Conservation (phyloP, 2,113 vertebrate species). For the Cynoglossus semilaevis region DNA sequence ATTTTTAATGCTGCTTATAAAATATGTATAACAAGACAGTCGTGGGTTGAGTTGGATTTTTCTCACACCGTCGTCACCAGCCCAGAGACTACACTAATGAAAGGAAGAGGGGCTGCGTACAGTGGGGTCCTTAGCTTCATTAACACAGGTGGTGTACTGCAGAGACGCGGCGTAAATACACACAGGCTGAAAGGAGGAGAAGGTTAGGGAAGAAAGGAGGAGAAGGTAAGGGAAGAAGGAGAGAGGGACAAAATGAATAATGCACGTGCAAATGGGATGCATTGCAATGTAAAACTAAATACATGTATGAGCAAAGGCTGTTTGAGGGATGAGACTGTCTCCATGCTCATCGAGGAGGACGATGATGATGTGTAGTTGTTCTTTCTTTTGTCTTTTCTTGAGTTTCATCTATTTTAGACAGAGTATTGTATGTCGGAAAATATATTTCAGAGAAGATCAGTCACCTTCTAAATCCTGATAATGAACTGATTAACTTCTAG, state of each 20-base stretch:
- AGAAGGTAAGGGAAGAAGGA: slow-evolving; percentile 4
- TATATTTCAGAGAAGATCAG: slow-evolving; percentile 56
- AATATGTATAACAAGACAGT: slow-evolving; percentile 78
- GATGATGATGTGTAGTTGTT: slow-evolving; percentile 55
- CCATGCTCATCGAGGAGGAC: slow-evolving; percentile 54
- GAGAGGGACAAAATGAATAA: neutral
- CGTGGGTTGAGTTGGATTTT: slow-evolving; percentile 49
- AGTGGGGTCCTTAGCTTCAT: slow-evolving; percentile 70
- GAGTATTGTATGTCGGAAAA: slow-evolving; percentile 48
- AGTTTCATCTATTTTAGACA: slow-evolving; percentile 79
- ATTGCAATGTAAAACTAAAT: no score
- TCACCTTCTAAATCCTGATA: slow-evolving; percentile 75
- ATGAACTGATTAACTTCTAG: no score
- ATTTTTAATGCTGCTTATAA: slow-evolving; percentile 68
- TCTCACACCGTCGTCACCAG: slow-evolving; percentile 68
- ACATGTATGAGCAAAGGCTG: no score
- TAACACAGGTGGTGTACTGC: slow-evolving; percentile 80
- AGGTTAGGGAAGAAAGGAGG: neutral
- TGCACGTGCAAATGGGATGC: no score
- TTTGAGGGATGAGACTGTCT: slow-evolving; percentile 22
- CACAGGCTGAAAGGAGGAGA: slow-evolving; percentile 24
- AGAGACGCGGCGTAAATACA: slow-evolving; percentile 64
- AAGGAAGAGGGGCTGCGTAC: slow-evolving; percentile 69
- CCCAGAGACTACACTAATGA: slow-evolving; percentile 75
- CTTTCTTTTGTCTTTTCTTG: slow-evolving; percentile 69